Percentiles rank a stretch among this genome's conserved stretches.
These are phyloP conservation scores for Stichopus horrens DNA, from an alignment of 53 echinoderm and acorn worm species.

Conservation along the genomic window DNA sequence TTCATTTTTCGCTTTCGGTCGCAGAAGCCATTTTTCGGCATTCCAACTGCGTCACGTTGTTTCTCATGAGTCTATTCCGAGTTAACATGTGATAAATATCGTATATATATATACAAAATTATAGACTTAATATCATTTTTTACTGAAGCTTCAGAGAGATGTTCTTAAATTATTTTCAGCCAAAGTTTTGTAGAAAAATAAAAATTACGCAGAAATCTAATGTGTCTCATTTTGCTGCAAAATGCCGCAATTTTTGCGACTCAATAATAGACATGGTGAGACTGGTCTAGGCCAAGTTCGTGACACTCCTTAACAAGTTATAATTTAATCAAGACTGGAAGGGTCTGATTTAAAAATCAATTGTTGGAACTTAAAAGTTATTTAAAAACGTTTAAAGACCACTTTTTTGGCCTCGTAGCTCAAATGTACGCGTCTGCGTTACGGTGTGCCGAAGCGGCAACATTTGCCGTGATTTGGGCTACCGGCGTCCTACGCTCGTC, in stretches of 20 bases:
- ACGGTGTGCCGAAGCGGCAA: neutral
- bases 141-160: too few species aligned
- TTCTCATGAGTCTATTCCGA: too few species aligned
- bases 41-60: neutral
- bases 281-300: too few species aligned
- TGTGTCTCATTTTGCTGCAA: too few species aligned
- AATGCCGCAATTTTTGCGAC: too few species aligned
- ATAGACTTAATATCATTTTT: too few species aligned
- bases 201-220: too few species aligned
- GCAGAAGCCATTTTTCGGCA: slow-evolving; percentile 29
- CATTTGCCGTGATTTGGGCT: slow-evolving; percentile 41
- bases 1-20: neutral
- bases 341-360: neutral
- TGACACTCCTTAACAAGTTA: neutral
- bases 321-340: neutral
- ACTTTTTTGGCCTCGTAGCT: neutral
- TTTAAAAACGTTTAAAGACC: neutral
- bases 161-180: too few species aligned
- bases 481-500: neutral
- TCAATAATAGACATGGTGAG: too few species aligned
- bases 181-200: too few species aligned
- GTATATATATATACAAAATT: too few species aligned
- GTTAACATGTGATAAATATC: too few species aligned
- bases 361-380: neutral
- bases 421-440: neutral